phyloP scores from a whole-genome alignment of 2,797 vertebrate genomes.

The Hirundo rustica region DNA sequence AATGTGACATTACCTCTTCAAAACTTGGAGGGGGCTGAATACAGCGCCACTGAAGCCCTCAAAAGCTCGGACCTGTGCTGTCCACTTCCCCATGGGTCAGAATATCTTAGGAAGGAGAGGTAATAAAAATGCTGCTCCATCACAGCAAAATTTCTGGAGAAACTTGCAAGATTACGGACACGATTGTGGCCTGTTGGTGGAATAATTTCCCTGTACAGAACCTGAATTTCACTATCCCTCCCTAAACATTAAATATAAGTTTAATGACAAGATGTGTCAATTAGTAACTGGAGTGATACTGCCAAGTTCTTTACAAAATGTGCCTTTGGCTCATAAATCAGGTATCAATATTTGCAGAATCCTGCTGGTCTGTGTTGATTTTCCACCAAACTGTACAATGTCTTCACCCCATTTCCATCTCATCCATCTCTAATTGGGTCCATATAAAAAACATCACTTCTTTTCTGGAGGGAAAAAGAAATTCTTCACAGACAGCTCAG shows the following conservation, averaged over 20 bases:
- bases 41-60: neutral
- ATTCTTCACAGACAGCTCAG: neutral
- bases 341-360: neutral
- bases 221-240: neutral
- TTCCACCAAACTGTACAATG: neutral
- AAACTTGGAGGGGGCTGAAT: fast-evolving
- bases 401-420: neutral
- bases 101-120: neutral
- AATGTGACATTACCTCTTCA: neutral
- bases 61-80: neutral
- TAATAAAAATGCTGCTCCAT: neutral
- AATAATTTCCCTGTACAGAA: neutral
- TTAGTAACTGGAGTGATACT: neutral
- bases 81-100: neutral
- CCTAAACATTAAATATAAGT: neutral
- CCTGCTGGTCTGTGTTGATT: neutral
- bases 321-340: neutral
- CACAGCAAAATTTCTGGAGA: neutral
- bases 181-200: neutral
- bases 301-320: neutral
- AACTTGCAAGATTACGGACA: neutral
- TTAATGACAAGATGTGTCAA: neutral
- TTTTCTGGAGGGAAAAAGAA: neutral
- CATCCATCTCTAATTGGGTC: neutral
- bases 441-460: neutral